Percentiles rank a stretch among this genome's conserved stretches.
Conservation (phyloP, 1,140 invertebrate species). For the Anastrepha ludens region DNA sequence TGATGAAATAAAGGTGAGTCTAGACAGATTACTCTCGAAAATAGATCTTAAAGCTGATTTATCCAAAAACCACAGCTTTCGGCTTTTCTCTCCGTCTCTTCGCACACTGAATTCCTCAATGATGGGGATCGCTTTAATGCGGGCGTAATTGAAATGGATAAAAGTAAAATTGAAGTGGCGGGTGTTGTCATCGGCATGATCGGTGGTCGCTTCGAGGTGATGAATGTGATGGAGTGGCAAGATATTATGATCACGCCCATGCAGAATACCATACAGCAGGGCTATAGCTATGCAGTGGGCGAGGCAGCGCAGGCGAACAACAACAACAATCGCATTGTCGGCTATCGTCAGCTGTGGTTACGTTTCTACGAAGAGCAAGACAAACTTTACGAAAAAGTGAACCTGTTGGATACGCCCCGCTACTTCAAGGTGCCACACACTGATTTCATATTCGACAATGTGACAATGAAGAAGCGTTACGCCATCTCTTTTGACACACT, state of each 20-base stretch:
- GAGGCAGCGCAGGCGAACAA: constrained; percentile 78
- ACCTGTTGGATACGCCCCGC: constrained; percentile 10
- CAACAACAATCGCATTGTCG: constrained; percentile 76
- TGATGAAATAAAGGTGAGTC: constrained; percentile 57
- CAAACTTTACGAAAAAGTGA: constrained; percentile 57
- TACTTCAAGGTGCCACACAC: constrained; percentile 10
- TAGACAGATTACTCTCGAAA: not conserved
- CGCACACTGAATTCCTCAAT: constrained; percentile 80
- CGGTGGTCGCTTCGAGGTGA: constrained; percentile 75
- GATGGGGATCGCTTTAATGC: constrained; percentile 78
- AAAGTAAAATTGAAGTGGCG: constrained; percentile 60
- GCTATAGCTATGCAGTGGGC: constrained; percentile 76
- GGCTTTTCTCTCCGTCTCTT: constrained; percentile 78
- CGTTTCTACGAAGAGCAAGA: constrained; percentile 64
- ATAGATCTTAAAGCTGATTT: not conserved
- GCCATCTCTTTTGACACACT: constrained; percentile 68
- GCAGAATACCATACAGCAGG: constrained; percentile 76
- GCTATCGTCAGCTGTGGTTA: constrained; percentile 66
- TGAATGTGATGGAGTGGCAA: constrained; percentile 77
- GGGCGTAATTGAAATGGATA: constrained; percentile 72
- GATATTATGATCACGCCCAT: constrained; percentile 76
- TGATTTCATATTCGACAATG: constrained; percentile 63
- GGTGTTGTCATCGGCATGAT: constrained; percentile 74
- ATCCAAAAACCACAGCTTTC: constrained; percentile 74
- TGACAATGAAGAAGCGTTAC: constrained; percentile 70